Conservation (phyloP, 2,113 vertebrate genomes). For the Macquaria ambigua region DNA sequence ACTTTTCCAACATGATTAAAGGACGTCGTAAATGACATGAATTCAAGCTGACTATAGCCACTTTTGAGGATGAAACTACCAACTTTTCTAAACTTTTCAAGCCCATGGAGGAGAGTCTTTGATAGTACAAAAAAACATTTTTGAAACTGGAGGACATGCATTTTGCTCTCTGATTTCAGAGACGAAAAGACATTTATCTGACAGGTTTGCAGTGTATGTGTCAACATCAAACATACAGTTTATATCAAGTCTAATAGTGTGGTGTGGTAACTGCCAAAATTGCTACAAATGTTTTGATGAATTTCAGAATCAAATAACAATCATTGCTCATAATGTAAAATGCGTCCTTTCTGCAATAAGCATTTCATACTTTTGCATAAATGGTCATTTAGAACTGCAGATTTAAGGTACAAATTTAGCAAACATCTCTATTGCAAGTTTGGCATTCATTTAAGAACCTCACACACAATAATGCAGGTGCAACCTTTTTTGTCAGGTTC, state of each 20-base stretch:
- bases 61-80: background rate
- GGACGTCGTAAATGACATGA: background rate
- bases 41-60: background rate
- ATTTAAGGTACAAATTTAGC: too few species aligned
- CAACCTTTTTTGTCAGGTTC: background rate
- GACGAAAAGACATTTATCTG: background rate
- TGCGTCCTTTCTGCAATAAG: background rate
- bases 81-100: background rate
- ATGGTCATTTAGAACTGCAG: background rate
- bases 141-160: background rate
- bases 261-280: background rate
- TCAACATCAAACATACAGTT: background rate
- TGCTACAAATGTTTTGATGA: background rate
- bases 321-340: background rate
- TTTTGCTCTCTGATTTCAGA: background rate
- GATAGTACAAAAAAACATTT: background rate
- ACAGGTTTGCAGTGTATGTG: background rate
- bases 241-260: background rate
- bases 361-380: background rate
- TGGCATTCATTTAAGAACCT: background rate
- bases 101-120: background rate
- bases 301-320: background rate
- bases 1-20: background rate
- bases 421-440: background rate
- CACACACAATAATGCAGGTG: background rate